Conservation (phyloP, 2,888 invertebrate genomes). For the Brassicogethes aeneus region DNA sequence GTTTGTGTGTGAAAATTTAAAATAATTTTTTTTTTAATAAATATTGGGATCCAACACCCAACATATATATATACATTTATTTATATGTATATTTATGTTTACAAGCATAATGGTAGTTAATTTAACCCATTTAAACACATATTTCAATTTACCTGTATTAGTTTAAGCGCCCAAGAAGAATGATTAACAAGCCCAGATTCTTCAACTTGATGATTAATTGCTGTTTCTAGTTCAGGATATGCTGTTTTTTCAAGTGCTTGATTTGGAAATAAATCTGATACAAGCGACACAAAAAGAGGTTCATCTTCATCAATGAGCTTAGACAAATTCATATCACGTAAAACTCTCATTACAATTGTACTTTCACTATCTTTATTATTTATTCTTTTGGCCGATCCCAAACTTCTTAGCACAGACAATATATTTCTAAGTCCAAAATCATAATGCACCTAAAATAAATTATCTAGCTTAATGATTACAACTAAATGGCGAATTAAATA, state of each 20-base stretch:
- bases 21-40: no score
- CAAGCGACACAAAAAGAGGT: conserved; percentile 91
- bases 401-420: conserved; percentile 82
- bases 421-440: conserved; percentile 95
- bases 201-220: conserved; percentile 77
- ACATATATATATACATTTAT: no score
- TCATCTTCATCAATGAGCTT: conserved; percentile 97
- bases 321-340: conserved; percentile 96
- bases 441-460: conserved; percentile 77
- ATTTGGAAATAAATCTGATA: conserved; percentile 93
- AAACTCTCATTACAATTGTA: conserved; percentile 92
- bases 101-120: no score
- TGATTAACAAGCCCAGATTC: conserved; percentile 76
- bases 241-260: conserved; percentile 86
- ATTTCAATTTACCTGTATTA: conserved; percentile 62
- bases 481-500: no score
- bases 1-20: no score
- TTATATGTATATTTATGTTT: no score
- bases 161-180: conserved; percentile 90
- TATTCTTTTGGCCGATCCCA: conserved; percentile 85
- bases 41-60: no score
- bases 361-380: conserved; percentile 90
- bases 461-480: no score
- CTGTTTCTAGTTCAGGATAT: conserved; percentile 81
- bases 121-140: conserved; percentile 4